Evolutionary conservation across 2,888 invertebrate species (phyloP).

Genomic region (Philereme vetulata): DNA sequence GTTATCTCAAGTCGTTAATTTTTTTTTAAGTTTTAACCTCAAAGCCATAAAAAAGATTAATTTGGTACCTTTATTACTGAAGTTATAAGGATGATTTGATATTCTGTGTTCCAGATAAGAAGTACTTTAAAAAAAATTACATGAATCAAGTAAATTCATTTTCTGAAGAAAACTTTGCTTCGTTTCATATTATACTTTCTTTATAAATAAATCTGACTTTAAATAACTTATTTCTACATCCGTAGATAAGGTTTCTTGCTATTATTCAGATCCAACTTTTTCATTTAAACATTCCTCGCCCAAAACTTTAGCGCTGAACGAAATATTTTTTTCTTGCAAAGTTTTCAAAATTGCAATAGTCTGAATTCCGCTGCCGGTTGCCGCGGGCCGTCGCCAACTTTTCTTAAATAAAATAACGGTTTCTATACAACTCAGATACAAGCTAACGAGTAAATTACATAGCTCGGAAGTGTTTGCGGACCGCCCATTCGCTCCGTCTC

Average conservation of each 20-base stretch:
- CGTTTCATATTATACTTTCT: slow-evolving; percentile 5
- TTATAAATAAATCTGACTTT: slow-evolving; percentile 30
- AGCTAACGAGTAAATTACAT: slow-evolving; percentile 72
- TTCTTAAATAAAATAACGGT: slow-evolving; percentile 59
- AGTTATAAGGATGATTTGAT: too few relatives aligned
- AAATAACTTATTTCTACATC: slow-evolving; percentile 31
- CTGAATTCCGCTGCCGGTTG: slow-evolving; percentile 51
- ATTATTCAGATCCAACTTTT: slow-evolving; percentile 30
- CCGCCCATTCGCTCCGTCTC: slow-evolving; percentile 58
- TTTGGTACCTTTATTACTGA: too few relatives aligned
- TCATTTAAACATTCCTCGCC: slow-evolving; percentile 37
- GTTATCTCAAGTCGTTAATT: too few relatives aligned
- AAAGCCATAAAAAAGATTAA: too few relatives aligned
- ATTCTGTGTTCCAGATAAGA: too few relatives aligned
- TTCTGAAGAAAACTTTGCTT: neutral
- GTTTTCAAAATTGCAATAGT: slow-evolving; percentile 52
- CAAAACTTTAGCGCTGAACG: slow-evolving; percentile 40
- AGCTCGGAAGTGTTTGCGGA: slow-evolving; percentile 67
- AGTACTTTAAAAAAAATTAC: too few relatives aligned
- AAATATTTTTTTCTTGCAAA: slow-evolving; percentile 37
- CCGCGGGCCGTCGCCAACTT: slow-evolving; percentile 58
- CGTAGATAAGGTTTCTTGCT: slow-evolving; percentile 25
- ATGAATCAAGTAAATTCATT: too few relatives aligned
- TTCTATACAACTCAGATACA: slow-evolving; percentile 57
- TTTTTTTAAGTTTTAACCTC: too few relatives aligned